Base-by-base conservation (phyloP, 2,888 invertebrate species). In the Fabriciana adippe region DNA sequence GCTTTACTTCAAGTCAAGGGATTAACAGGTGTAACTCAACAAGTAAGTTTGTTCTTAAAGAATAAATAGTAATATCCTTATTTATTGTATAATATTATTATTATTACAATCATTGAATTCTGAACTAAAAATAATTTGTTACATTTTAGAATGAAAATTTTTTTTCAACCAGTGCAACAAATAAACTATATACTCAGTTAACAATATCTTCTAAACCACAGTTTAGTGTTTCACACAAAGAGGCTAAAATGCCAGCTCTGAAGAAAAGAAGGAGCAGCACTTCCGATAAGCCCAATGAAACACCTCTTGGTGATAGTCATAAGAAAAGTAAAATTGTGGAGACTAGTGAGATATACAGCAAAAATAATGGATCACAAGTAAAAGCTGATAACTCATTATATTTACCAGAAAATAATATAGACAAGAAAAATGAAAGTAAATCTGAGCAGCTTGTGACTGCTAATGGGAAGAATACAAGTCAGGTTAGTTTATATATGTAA, bases 1-100 rank as follows among this genome's bases (percentile, higher is more conserved):
- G 94, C 95, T 76, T 86, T 95, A 55, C 83, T 95, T 56, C 95
- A 95, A 89, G 94, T 95, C 13, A 94, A 95, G 79, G 95, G 95
- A 26, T 85, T 95, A 47, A 93, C 94, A 65, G 94, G 93, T 73
- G 93, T 90, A n/a, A 88, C 90, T 68, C 90, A 90, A 73, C 93
- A 93, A 88, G 93, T 92, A 79, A 72, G 65, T 50, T 55, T 18
- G 48, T 59, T 41, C 35, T 8, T 41, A 41, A 11, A 41, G 35
- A 41, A 41, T 2, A 11, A 41, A 41, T 11, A 41, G 0, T 41
- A 41, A 41, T 41, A 41, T 41, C 2, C 11, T 41, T 41, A 11
- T 2, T 11, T 11, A 41, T 35, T 8, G 8, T 26, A 35, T 35
- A 35, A 4, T 35, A 35, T 41, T 41, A 41, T 41, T n/a, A 6